Base-by-base conservation (phyloP, 2,113 vertebrate species). In the Petroica traversi region DNA sequence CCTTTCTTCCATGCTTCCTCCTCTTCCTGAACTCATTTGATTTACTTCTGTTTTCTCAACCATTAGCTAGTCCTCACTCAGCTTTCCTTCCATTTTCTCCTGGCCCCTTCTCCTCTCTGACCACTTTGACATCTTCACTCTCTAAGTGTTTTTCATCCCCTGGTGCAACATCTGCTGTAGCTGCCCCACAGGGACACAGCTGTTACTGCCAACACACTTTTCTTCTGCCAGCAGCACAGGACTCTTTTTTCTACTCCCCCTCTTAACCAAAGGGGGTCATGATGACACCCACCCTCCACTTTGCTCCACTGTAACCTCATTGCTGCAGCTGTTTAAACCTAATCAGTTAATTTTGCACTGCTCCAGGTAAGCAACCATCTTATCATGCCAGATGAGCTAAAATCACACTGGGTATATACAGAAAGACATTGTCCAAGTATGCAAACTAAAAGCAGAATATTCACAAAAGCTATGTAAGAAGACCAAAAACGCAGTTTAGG, bases 141-240 rank as follows among this genome's bases (percentile, higher is more conserved):
- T 51, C 48, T 4, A 25, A 31, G 9, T 8, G 19, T 26, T 57
- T 55, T 36, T 74, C 75, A 57, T 28, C 19, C 38, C 4, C 24
- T n/a, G 31, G 10, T 48, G 31, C 45, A 79, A 68, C 22, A 52
- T 18, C 43, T 73, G 48, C 76, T 74, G 34, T 8, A 74, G 45
- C 26, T 23, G 9, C 11, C 17, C 29, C n/a, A 25, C 1, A 0
- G 33, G 1, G 22, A 62, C 26, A 69, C 9, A 74, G 11, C 25
- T 24, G 8, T 46, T 62, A 29, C 38, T 43, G 24, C 33, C 3
- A 4, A 40, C 1, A 3, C 0, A 0, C 24, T 78, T 87, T n/a
- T 46, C 77, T 71, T 57, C 48, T 31, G 38, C 14, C 51, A 25
- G 62, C 18, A 46, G 43, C 18, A 41, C 0, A 0, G 11, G n/a